Conservation (phyloP, 2,888 invertebrate genomes). For the Xylota sylvarum region DNA sequence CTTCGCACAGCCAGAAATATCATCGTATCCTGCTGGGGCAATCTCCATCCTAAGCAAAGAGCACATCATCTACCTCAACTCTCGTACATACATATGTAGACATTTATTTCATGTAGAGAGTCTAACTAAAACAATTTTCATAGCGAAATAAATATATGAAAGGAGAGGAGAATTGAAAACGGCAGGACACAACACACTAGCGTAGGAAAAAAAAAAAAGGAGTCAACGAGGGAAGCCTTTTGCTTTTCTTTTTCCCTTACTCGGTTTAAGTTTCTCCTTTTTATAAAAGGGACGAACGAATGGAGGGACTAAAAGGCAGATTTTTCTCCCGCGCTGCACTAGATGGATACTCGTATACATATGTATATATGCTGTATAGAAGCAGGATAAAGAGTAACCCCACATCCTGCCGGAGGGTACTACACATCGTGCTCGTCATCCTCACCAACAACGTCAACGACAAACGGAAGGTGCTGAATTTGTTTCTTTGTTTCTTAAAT, state of each 20-base stretch:
- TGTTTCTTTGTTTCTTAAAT: conserved; percentile 57
- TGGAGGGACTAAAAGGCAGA: conserved; percentile 23
- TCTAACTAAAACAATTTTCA: conserved; percentile 61
- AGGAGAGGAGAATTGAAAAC: conserved; percentile 30
- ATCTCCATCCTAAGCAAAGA: conserved; percentile 17
- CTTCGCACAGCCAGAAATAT: neutral
- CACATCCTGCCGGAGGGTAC: conserved; percentile 39
- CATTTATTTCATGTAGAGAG: conserved; percentile 42
- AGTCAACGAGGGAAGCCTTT: conserved; percentile 13
- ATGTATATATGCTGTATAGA: conserved; percentile 12
- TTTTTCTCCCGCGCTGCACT: conserved; percentile 23
- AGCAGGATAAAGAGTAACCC: conserved; percentile 43
- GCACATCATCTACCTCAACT: conserved; percentile 10
- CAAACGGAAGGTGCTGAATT: conserved; percentile 62
- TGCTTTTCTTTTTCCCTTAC: neutral
- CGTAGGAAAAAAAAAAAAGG: neutral
- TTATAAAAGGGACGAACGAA: neutral
- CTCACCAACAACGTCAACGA: conserved; percentile 30
- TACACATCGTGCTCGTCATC: conserved; percentile 38
- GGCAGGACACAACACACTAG: conserved; percentile 17
- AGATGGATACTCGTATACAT: conserved; percentile 9
- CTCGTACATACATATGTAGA: conserved; percentile 3
- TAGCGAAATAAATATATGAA: conserved; percentile 53
- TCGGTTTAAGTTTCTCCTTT: neutral
- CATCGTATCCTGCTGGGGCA: conserved; percentile 47